These are phyloP conservation scores for Drosophila stalkeri DNA, from an alignment of 2,888 invertebrate genomes.

Conservation along the genomic window DNA sequence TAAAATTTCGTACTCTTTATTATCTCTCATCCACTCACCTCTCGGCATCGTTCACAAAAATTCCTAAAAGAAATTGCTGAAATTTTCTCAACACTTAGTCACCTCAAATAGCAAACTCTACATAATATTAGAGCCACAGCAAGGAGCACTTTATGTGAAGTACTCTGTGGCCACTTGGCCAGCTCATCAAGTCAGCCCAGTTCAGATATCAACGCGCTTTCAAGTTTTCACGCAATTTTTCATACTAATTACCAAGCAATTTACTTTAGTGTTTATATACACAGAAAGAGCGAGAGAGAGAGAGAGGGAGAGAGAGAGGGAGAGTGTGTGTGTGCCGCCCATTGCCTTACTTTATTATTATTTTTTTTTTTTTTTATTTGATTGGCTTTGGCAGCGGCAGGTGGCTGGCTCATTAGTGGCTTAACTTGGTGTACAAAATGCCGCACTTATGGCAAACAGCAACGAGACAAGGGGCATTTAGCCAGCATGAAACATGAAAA, in stretches of 20 bases:
- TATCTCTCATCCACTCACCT: neutral
- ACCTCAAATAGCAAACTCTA: slow-evolving; percentile 6
- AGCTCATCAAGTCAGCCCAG: slow-evolving; percentile 20
- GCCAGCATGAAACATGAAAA: slow-evolving; percentile 67
- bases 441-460: slow-evolving; percentile 74
- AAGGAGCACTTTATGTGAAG: neutral
- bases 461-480: slow-evolving; percentile 37
- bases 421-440: slow-evolving; percentile 77
- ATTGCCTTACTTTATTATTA: neutral
- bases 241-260: slow-evolving; percentile 80
- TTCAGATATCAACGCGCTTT: slow-evolving; percentile 40
- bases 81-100: neutral
- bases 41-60: neutral
- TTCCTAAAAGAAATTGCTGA: neutral
- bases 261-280: slow-evolving; percentile 76
- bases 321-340: neutral
- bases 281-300: slow-evolving; percentile 38
- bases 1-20: neutral
- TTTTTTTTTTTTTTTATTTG: slow-evolving; percentile 8
- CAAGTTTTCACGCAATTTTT: slow-evolving; percentile 75
- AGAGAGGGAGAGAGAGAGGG: no score
- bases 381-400: slow-evolving; percentile 80
- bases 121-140: neutral
- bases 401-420: slow-evolving; percentile 80
- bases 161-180: slow-evolving; percentile 22